These are phyloP conservation scores for Ganaspis sp. DNA, from an alignment of 1,140 invertebrate species.

Conservation along the genomic window DNA sequence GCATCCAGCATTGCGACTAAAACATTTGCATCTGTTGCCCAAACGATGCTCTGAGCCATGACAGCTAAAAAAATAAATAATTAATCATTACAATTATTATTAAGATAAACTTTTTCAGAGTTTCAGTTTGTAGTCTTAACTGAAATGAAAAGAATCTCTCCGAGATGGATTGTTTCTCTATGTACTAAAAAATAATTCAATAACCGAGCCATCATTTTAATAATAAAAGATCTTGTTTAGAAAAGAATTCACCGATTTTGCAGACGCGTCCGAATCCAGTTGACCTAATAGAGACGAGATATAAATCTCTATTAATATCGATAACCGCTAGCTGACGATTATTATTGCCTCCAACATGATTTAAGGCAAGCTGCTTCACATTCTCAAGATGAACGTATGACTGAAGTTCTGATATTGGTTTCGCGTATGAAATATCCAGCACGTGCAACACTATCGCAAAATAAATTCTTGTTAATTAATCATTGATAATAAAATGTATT, in stretches of 20 bases:
- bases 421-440: constrained; percentile 86
- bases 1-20: constrained; percentile 89
- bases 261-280: constrained; percentile 81
- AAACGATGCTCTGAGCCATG: constrained; percentile 87
- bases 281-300: constrained; percentile 83
- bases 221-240: constrained; percentile 21
- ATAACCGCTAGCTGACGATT: constrained; percentile 87
- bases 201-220: no score
- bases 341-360: constrained; percentile 83
- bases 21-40: constrained; percentile 91
- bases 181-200: no score
- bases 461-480: constrained; percentile 32
- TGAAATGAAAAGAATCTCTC: no score
- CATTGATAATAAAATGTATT: no score
- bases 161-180: no score
- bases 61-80: constrained; percentile 75
- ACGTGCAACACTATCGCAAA: constrained; percentile 85
- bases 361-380: constrained; percentile 84
- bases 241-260: constrained; percentile 82
- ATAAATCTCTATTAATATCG: constrained; percentile 89
- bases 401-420: constrained; percentile 83
- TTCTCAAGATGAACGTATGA: constrained; percentile 78
- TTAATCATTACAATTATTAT: no score
- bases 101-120: no score
- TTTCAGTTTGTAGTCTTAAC: no score